Conservation (phyloP, 2,113 vertebrate species). For the Dipodomys spectabilis region DNA sequence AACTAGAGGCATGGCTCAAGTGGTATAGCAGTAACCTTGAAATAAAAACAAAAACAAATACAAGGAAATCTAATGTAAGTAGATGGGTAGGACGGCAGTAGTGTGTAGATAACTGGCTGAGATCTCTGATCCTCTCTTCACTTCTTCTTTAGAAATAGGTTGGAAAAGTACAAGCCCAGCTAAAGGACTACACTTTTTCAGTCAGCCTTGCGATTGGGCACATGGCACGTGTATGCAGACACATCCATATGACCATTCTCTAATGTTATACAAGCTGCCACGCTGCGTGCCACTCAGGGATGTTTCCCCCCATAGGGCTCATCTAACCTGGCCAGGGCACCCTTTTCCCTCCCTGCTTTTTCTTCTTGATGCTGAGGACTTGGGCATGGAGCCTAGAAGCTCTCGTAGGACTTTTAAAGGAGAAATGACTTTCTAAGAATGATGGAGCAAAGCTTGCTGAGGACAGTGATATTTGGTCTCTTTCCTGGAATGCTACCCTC, state of each 20-base stretch:
- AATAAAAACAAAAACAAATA: too few species aligned
- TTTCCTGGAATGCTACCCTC: not conserved
- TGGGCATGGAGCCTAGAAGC: not conserved
- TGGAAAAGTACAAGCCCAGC: not conserved
- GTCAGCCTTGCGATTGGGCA: not conserved
- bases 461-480: not conserved
- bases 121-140: not conserved
- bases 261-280: not conserved
- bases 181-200: not conserved
- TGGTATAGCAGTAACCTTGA: too few species aligned
- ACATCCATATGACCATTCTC: not conserved
- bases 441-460: not conserved
- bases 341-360: not conserved
- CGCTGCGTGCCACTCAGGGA: not conserved
- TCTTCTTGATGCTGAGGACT: not conserved
- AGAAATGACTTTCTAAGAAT: not conserved
- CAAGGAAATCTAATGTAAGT: not conserved
- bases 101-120: not conserved
- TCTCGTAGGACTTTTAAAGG: not conserved
- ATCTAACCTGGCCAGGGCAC: not conserved
- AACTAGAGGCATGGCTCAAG: too few species aligned
- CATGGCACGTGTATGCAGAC: not conserved
- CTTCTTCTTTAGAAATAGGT: not conserved
- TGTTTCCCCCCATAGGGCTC: not conserved
- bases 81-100: not conserved